phyloP scores from a whole-genome alignment of 2,113 vertebrate genomes.

The Phoenicopterus ruber region DNA sequence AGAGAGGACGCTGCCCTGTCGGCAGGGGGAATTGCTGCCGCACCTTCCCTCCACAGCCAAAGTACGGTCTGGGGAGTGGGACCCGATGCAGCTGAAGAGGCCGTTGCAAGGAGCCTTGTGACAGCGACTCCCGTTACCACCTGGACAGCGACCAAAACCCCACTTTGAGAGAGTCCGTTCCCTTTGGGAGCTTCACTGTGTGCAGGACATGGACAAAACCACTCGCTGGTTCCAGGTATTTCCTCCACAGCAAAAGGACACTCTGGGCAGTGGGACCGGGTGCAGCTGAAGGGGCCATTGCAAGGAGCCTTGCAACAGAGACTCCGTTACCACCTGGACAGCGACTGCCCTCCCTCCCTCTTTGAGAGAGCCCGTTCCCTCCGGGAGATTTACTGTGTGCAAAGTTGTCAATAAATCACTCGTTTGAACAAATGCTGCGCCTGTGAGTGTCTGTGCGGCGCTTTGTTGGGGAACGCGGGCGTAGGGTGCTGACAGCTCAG shows the following conservation, averaged over 20 bases:
- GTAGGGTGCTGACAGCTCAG: background rate
- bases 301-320: background rate
- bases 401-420: too few relatives aligned
- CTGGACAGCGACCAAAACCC: background rate
- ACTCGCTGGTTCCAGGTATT: too few relatives aligned
- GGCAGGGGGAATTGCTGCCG: background rate
- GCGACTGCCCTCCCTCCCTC: background rate
- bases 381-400: background rate
- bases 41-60: background rate
- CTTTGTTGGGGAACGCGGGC: background rate
- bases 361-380: background rate
- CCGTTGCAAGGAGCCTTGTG: background rate
- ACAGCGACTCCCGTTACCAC: background rate
- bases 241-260: too few relatives aligned
- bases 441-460: too few relatives aligned
- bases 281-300: background rate
- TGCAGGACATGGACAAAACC: too few relatives aligned
- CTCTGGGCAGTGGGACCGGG: background rate
- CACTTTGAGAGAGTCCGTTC: too few relatives aligned
- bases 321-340: background rate
- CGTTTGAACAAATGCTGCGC: too few relatives aligned
- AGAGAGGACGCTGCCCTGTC: too few relatives aligned
- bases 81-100: background rate
- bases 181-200: background rate
- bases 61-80: background rate